phyloP scores from a whole-genome alignment of 2,113 vertebrate genomes.

The Daubentonia madagascariensis region DNA sequence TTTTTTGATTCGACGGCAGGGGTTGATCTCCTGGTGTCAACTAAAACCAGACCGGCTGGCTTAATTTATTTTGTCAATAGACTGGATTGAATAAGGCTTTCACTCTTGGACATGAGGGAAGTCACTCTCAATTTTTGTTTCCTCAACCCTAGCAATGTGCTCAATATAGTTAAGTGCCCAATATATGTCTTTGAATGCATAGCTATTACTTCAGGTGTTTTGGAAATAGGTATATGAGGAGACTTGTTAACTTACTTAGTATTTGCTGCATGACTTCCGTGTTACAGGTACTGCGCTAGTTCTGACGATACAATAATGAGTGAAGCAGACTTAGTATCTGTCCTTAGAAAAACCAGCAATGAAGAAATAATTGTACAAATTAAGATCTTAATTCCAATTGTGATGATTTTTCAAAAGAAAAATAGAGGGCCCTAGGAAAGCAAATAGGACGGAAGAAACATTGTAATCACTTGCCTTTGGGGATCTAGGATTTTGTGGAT shows the following conservation, averaged over 20 bases:
- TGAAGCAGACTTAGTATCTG: not conserved
- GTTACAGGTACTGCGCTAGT: not conserved
- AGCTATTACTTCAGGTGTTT: not conserved
- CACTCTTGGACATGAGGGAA: not conserved
- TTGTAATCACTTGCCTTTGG: not conserved
- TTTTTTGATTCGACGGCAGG: not conserved
- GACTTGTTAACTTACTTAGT: not conserved
- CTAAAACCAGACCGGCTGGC: not conserved
- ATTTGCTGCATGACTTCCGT: not conserved
- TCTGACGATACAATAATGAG: not conserved
- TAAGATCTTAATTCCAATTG: not conserved
- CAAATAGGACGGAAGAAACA: not conserved
- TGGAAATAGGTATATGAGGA: not conserved
- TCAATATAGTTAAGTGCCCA: not conserved
- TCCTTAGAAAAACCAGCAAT: not conserved
- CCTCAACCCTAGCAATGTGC: not conserved
- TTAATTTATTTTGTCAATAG: not conserved
- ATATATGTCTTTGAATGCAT: not conserved
- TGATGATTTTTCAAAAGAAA: constrained; percentile 14
- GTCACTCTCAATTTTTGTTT: not conserved
- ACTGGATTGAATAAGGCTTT: not conserved
- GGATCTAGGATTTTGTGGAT: not conserved
- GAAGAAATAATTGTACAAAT: constrained; percentile 7
- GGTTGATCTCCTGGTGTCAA: not conserved
- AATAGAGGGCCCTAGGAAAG: not conserved